A percentile compares a stretch with the other conserved stretches of the same genome.
These are phyloP conservation scores for Drosophila kikkawai DNA, from an alignment of 1,140 invertebrate species.

Conservation along the genomic window DNA sequence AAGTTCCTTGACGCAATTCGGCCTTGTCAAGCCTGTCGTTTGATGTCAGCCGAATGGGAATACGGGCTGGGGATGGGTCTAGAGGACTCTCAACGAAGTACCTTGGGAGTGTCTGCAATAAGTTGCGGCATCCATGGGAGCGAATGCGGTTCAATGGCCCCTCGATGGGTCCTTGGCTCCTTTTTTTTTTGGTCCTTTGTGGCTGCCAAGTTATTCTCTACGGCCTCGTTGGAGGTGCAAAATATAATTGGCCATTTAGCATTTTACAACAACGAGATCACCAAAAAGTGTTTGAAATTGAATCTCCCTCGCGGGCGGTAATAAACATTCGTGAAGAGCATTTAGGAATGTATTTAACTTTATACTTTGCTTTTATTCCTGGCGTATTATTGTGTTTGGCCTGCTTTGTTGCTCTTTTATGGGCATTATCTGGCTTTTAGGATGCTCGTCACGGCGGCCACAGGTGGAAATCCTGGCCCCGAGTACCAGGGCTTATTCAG, in stretches of 20 bases:
- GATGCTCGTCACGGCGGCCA: conserved; percentile 41
- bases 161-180: conserved; percentile 22
- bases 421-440: conserved; percentile 33
- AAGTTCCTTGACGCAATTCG: conserved; percentile 43
- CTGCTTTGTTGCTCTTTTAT: conserved; percentile 45
- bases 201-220: conserved; percentile 36
- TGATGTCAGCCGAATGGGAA: conserved; percentile 15
- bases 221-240: conserved; percentile 62
- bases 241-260: conserved; percentile 75
- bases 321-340: conserved; percentile 39
- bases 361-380: conserved; percentile 26
- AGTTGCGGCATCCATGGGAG: conserved; percentile 32
- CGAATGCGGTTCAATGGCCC: conserved; percentile 41
- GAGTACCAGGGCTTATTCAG: conserved; percentile 25
- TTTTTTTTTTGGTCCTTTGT: conserved; percentile 6
- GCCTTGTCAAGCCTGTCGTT: conserved; percentile 23
- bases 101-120: conserved; percentile 38
- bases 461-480: conserved; percentile 58
- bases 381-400: background rate
- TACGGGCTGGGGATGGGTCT: background rate
- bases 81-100: background rate
- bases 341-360: conserved; percentile 57
- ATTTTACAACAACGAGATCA: conserved; percentile 62
- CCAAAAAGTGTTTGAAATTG: conserved; percentile 50
- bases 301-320: conserved; percentile 29